Evolutionary conservation across 2,888 invertebrate species (phyloP), one percentile per base, ranked within the genome.

Genomic region (Suillia variegata): DNA sequence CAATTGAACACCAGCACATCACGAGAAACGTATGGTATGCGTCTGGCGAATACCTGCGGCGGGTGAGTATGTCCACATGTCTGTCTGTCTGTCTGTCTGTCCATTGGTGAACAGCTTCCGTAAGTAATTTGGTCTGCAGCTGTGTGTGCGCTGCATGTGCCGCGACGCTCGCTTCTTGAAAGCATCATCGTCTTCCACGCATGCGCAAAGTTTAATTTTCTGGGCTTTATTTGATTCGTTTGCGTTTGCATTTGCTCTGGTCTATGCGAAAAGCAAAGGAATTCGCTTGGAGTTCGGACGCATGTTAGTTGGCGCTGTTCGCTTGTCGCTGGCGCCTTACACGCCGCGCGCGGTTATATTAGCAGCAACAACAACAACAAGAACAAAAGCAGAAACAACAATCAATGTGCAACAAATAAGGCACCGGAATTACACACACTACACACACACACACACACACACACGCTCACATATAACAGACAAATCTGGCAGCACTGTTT

Each of bases 321-420:
- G 45, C 20, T 42, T 61, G 49, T 54, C 57, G 56, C 52, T 65
- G 64, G 57, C 62, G 64, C 64, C 61, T 62, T 56, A 59, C 49
- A 59, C 49, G 61, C 55, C n/a, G 38, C 38, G 4, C n/a, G n/a
- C n/a, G n/a, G n/a, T n/a, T n/a, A n/a, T n/a, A n/a, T n/a, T 8
- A 63, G 59, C 63, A 62, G 61, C 63, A 65, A 62, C n/a, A n/a
- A n/a, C n/a, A n/a, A n/a, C n/a, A n/a, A n/a, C 62, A 65, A 63
- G 62, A 63, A 65, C 59, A 61, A 59, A 6, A 51, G 18, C 42
- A 6, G 38, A 17, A 17, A 63, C 67, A 67, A 79, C 70, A 78
- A 78, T 70, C 71, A 71, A 79, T 67, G 74, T 67, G 76, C 69
- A 74, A 73, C 78, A 77, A 77, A 77, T 78, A 77, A 78, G 77